These are phyloP conservation scores for Scaptomyza parva DNA, from an alignment of 2,888 invertebrate genomes.

Conservation along the genomic window DNA sequence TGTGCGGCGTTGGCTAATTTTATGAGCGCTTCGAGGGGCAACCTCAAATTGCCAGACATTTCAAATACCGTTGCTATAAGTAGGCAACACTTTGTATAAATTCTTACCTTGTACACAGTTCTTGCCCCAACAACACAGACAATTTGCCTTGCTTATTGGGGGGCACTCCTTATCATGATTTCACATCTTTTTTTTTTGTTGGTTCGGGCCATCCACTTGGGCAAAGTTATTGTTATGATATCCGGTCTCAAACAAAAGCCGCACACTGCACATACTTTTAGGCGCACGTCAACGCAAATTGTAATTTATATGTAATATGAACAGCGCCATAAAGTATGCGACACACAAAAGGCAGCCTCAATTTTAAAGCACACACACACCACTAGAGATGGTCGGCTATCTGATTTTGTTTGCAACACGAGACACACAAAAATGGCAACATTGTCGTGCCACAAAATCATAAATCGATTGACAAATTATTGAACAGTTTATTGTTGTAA, in stretches of 20 bases:
- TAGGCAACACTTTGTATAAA: slow-evolving; percentile 47
- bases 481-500: not conserved
- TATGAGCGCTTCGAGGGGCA: slow-evolving; percentile 43
- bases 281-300: slow-evolving; percentile 78
- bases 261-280: slow-evolving; percentile 64
- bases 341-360: slow-evolving; percentile 53
- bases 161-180: slow-evolving; percentile 47
- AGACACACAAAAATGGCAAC: slow-evolving; percentile 3
- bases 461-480: not conserved
- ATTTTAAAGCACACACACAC: slow-evolving; percentile 52
- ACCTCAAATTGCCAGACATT: slow-evolving; percentile 47
- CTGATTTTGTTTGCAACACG: slow-evolving; percentile 1
- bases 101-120: slow-evolving; percentile 28
- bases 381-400: slow-evolving; percentile 17
- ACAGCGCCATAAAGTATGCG: slow-evolving; percentile 71
- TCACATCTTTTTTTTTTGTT: slow-evolving; percentile 3
- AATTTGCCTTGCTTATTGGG: slow-evolving; percentile 35
- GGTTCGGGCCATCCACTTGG: slow-evolving; percentile 61
- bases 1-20: slow-evolving; percentile 62
- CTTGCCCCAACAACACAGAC: slow-evolving; percentile 11
- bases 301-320: slow-evolving; percentile 81
- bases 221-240: slow-evolving; percentile 79
- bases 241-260: slow-evolving; percentile 76
- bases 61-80: slow-evolving; percentile 34
- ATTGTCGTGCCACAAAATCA: not conserved